phyloP scores from a whole-genome alignment of 2,113 vertebrate species.

The Martes martes region DNA sequence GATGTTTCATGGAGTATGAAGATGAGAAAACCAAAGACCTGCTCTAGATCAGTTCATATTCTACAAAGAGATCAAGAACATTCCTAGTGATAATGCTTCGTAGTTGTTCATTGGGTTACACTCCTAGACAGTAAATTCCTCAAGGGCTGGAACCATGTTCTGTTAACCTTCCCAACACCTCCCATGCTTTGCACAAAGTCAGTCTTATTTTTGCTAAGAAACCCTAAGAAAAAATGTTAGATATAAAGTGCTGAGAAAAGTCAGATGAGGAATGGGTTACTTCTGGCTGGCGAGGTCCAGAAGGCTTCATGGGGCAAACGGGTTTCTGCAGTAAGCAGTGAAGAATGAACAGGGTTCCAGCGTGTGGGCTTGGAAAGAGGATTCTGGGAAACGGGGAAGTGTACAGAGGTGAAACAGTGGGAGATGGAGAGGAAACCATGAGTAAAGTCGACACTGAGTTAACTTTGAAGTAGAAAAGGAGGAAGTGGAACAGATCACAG shows the following conservation, averaged over 20 bases:
- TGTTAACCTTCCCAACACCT: neutral
- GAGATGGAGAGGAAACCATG: too few relatives aligned
- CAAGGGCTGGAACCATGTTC: neutral
- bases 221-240: neutral
- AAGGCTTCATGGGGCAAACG: neutral
- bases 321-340: neutral
- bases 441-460: neutral
- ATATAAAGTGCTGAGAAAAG: neutral
- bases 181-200: neutral
- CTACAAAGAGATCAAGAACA: neutral
- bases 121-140: neutral
- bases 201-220: neutral
- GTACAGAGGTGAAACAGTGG: neutral
- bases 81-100: neutral
- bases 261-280: neutral
- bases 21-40: neutral
- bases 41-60: neutral
- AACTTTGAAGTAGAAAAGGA: neutral
- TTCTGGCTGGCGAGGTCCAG: neutral
- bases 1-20: neutral
- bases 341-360: neutral
- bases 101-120: neutral
- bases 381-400: neutral
- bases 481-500: neutral
- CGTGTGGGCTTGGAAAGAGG: neutral